These are phyloP conservation scores for Dallia pectoralis DNA, from an alignment of 2,797 vertebrate species.

Conservation along the genomic window DNA sequence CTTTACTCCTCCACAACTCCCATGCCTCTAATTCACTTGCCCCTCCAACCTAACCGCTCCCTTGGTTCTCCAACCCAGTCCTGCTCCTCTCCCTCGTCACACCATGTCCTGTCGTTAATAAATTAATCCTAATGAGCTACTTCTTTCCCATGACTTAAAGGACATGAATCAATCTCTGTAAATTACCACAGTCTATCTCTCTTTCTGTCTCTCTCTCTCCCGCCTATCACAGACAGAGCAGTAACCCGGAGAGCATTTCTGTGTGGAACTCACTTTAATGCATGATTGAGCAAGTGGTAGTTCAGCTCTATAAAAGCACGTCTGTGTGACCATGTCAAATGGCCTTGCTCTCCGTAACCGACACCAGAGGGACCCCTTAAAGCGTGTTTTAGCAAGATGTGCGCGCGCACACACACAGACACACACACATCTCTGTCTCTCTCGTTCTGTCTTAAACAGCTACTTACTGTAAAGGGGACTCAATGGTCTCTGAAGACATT, in stretches of 20 bases:
- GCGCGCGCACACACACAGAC: constrained; percentile 38
- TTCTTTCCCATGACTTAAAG: constrained; percentile 62
- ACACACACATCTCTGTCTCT: constrained; percentile 31
- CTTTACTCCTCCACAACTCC: constrained; percentile 17
- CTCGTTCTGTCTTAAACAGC: constrained; percentile 65
- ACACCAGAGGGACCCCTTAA: constrained; percentile 72
- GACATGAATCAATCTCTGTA: constrained; percentile 67
- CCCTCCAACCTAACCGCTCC: constrained; percentile 32
- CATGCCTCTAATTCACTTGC: constrained; percentile 42
- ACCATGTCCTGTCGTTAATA: constrained; percentile 68
- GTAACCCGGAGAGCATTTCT: constrained; percentile 19
- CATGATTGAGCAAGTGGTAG: constrained; percentile 78
- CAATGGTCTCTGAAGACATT: constrained; percentile 73
- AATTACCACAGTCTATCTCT: constrained; percentile 27
- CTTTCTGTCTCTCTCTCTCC: constrained; percentile 5
- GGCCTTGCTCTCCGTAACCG: constrained; percentile 60
- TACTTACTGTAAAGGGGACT: constrained; percentile 75
- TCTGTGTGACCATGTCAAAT: constrained; percentile 65
- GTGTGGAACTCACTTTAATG: constrained; percentile 66
- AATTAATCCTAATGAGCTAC: constrained; percentile 81
- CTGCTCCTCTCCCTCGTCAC: constrained; percentile 51
- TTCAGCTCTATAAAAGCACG: constrained; percentile 71
- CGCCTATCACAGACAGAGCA: constrained; percentile 6
- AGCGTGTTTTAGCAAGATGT: constrained; percentile 55
- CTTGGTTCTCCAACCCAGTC: constrained; percentile 41